Percentiles rank a stretch among this genome's conserved stretches.
Conservation (phyloP, 1,140 invertebrate species). For the Tribolium castaneum region DNA sequence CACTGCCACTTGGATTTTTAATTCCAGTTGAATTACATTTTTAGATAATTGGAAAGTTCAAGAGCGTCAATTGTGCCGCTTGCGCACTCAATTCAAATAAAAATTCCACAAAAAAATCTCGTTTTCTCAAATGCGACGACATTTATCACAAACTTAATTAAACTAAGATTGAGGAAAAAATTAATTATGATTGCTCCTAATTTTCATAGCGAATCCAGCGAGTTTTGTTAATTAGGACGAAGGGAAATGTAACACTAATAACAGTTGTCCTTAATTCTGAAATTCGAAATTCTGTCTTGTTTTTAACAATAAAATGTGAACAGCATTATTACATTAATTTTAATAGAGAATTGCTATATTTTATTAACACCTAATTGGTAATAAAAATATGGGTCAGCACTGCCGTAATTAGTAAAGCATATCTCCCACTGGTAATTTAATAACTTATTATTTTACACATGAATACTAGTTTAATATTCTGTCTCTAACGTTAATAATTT, state of each 20-base stretch:
- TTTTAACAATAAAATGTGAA: too few species aligned
- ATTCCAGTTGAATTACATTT: slow-evolving; percentile 26
- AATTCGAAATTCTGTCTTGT: background rate
- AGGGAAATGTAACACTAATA: background rate
- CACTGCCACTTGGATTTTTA: slow-evolving; percentile 5
- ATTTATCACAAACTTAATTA: background rate
- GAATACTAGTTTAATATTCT: too few species aligned
- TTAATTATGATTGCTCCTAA: too few species aligned
- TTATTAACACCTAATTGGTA: too few species aligned
- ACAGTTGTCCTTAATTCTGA: background rate
- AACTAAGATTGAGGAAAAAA: background rate
- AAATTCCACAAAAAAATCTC: slow-evolving; percentile 11
- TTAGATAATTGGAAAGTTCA: slow-evolving; percentile 13
- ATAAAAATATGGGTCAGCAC: too few species aligned
- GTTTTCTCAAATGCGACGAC: background rate
- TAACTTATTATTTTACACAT: too few species aligned
- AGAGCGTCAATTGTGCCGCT: slow-evolving; percentile 4
- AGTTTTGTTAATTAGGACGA: background rate
- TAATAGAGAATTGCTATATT: too few species aligned
- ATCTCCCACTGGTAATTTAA: too few species aligned
- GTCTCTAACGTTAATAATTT: too few species aligned
- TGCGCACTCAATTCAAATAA: slow-evolving; percentile 26
- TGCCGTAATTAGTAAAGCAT: too few species aligned
- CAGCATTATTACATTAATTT: too few species aligned
- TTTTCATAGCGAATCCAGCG: background rate